Evolutionary conservation across 2,797 vertebrate genomes (phyloP).

Genomic region (Tarsius wallacei): DNA sequence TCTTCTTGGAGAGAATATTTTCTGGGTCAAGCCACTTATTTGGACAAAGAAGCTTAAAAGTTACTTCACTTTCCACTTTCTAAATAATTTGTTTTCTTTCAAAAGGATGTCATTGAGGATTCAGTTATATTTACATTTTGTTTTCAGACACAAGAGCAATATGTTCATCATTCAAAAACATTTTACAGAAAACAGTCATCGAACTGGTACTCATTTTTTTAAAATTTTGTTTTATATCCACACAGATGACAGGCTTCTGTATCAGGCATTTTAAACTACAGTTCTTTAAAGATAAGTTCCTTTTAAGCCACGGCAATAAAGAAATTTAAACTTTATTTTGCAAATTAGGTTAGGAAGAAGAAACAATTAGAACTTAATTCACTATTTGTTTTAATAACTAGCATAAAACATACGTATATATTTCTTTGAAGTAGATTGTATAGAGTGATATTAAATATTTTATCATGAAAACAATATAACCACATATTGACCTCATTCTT

Average conservation of each 20-base stretch:
- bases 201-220: not conserved
- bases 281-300: conserved; percentile 61
- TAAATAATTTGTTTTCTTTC: conserved; percentile 6
- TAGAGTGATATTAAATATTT: conserved; percentile 71
- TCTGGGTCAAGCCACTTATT: not conserved
- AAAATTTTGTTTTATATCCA: conserved; percentile 16
- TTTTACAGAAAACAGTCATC: not conserved
- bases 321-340: conserved; percentile 74
- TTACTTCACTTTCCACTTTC: conserved; percentile 32
- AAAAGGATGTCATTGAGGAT: not conserved
- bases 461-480: conserved; percentile 59
- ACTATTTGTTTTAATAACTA: conserved; percentile 77
- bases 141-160: not conserved
- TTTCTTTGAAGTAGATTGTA: conserved; percentile 75
- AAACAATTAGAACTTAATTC: conserved; percentile 77
- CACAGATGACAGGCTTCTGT: conserved; percentile 31
- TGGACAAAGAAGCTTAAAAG: not conserved
- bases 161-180: conserved; percentile 27
- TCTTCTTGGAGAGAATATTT: not conserved
- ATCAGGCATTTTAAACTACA: conserved; percentile 27
- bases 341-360: conserved; percentile 80
- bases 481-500: conserved; percentile 80
- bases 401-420: conserved; percentile 19
- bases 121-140: not conserved
- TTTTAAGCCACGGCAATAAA: conserved; percentile 62